Evolutionary conservation across 2,113 vertebrate species (phyloP), one percentile per base, ranked within the genome.

Genomic region (Actenoides hombroni): DNA sequence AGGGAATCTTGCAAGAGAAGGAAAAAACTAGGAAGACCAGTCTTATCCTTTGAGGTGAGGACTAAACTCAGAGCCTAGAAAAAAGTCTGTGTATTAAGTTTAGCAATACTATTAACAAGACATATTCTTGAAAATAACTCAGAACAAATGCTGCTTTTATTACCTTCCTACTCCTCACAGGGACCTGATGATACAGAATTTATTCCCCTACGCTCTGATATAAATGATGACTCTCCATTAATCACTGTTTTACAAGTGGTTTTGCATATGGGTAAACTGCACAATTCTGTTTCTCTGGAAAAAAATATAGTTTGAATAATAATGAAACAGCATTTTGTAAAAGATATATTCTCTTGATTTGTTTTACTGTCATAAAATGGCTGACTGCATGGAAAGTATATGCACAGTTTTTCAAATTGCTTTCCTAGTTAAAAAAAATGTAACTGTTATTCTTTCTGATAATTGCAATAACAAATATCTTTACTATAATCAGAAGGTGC

Each of bases 261-360:
- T 85, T 81, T 93, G 39, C 56, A 70, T 60, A 49, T 53, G 37
- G 37, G 53, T 69, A 71, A 82, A 76, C 24, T 39, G 60, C 25
- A 70, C 13, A 71, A 31, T 15, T 35, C 9, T 75, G 14, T 77
- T 94, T 83, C 63, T 39, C 61, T 80, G 37, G 12, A 10, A 77
- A 92, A 51, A 93, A 90, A 60, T 51, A 46, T 49, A 48, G 24
- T 78, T 95, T 53, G 83, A 90, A 94, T 90, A 94, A 74, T 68
- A 88, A 87, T 3, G 1, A 95, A 90, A 60, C 35, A 51, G 28
- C 33, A 68, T 87, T 87, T 89, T 60, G 49, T 53, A 63, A 84
- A 61, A 84, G 1, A 75, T 63, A 71, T 12, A 87, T 59, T 81
- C 17, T 79, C n/a, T 78, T 91, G 46, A 86, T 87, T 88, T 91